These are phyloP conservation scores for Cyclophora albipunctata DNA, from an alignment of 2,888 invertebrate species.

Conservation along the genomic window DNA sequence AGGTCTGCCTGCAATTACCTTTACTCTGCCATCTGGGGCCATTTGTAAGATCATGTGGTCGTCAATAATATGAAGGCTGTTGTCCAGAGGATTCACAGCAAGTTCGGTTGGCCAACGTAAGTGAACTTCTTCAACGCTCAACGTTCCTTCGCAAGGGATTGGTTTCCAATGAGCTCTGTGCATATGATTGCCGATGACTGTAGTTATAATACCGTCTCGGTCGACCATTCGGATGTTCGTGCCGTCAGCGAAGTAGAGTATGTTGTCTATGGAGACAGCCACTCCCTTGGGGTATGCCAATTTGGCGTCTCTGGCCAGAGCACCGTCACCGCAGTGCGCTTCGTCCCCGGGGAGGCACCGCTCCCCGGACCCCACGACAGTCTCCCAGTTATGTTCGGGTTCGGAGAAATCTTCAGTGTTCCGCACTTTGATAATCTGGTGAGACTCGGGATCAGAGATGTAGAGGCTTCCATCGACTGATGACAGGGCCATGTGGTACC, in stretches of 20 bases:
- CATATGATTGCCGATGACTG: constrained; percentile 94
- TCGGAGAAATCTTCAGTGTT: constrained; percentile 88
- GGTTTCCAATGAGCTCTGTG: constrained; percentile 96
- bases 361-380: constrained; percentile 95
- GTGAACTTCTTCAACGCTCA: constrained; percentile 94
- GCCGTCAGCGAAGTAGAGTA: constrained; percentile 96
- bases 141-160: constrained; percentile 91
- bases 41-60: constrained; percentile 95
- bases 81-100: constrained; percentile 94
- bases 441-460: constrained; percentile 96
- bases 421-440: constrained; percentile 92
- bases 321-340: constrained; percentile 97
- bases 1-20: constrained; percentile 94
- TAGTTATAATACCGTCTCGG: constrained; percentile 92
- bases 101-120: constrained; percentile 97
- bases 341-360: constrained; percentile 94
- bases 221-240: constrained; percentile 96
- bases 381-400: constrained; percentile 95
- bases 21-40: constrained; percentile 92
- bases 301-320: constrained; percentile 92
- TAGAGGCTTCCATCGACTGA: constrained; percentile 95
- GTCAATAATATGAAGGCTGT: constrained; percentile 95
- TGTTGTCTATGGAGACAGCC: constrained; percentile 93
- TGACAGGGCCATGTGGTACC: constrained; percentile 96
- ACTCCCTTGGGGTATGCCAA: constrained; percentile 97